phyloP scores from a whole-genome alignment of 2,113 vertebrate species.

The Vidua chalybeata region DNA sequence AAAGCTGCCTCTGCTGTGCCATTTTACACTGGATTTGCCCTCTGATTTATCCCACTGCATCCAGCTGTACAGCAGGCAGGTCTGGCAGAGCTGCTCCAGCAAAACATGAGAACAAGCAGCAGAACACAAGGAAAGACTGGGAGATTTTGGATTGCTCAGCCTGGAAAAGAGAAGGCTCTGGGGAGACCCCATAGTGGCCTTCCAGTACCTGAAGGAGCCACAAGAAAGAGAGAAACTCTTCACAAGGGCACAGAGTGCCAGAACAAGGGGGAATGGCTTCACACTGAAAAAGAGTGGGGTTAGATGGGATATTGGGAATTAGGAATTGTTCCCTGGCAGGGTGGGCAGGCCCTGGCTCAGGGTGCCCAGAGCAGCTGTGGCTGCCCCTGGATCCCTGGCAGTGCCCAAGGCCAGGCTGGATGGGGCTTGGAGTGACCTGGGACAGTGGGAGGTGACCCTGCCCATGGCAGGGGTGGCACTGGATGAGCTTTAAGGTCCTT shows the following conservation, averaged over 20 bases:
- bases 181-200: background rate
- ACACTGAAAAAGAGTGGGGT: rapidly evolving
- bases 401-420: background rate
- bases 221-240: background rate
- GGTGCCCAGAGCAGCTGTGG: background rate
- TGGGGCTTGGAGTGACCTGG: background rate
- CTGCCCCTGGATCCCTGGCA: background rate
- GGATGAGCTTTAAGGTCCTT: rapidly evolving
- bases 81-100: background rate
- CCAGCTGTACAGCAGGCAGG: background rate
- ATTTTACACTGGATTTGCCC: background rate
- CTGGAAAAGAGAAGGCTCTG: background rate
- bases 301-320: background rate
- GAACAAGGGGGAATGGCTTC: background rate
- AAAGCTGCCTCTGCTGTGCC: background rate
- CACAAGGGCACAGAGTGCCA: background rate
- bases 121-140: background rate
- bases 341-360: background rate
- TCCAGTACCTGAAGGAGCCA: background rate
- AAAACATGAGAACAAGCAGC: background rate
- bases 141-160: background rate
- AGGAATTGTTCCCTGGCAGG: background rate
- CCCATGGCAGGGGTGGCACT: background rate
- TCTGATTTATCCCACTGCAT: background rate
- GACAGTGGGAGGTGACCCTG: background rate